Conservation (phyloP, 1,140 invertebrate genomes). For the Tetraneura akinire region DNA sequence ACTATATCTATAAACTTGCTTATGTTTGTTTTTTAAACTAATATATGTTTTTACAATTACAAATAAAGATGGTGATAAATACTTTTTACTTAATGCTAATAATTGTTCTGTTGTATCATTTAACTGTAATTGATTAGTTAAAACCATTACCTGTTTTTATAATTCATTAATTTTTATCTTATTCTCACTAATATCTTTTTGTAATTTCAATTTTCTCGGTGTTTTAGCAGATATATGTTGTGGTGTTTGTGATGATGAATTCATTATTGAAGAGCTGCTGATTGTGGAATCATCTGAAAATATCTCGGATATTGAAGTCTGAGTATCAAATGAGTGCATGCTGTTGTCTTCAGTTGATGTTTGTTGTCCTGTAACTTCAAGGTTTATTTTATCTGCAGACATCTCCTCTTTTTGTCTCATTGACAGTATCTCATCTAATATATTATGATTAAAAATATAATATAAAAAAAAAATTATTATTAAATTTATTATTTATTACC, state of each 20-base stretch:
- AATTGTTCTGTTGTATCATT: conserved; percentile 1
- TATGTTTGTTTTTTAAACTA: not conserved
- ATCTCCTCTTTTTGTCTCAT: no score
- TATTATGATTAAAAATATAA: no score
- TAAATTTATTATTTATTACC: not conserved
- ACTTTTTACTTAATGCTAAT: not conserved
- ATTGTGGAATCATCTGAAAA: no score
- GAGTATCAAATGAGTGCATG: no score
- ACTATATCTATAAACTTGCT: no score
- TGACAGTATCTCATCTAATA: no score
- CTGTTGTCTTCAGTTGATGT: no score
- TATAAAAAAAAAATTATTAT: no score
- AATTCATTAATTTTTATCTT: not conserved
- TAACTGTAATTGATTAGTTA: not conserved
- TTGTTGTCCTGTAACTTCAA: no score
- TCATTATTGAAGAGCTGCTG: not conserved
- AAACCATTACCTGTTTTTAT: not conserved
- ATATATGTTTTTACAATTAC: conserved; percentile 7
- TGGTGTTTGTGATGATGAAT: not conserved
- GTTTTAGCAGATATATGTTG: not conserved
- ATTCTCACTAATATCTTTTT: conserved; percentile 2
- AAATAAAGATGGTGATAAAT: not conserved
- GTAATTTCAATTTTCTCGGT: not conserved
- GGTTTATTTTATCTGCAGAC: no score
- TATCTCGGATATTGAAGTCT: no score